Evolutionary conservation across 2,113 vertebrate genomes (phyloP), one percentile per base, ranked within the genome.

Genomic region (Serilophus lunatus): DNA sequence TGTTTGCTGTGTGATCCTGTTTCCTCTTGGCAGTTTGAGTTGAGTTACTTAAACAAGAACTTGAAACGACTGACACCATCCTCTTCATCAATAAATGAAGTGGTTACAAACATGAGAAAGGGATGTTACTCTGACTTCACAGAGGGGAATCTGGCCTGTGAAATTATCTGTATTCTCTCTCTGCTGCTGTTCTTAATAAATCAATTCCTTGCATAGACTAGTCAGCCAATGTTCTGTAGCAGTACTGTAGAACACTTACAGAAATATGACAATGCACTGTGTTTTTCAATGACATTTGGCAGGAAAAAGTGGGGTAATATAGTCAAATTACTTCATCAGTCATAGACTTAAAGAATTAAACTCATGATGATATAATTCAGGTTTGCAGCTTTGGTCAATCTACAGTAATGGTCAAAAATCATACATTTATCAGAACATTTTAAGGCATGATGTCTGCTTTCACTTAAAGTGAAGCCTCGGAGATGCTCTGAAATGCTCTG

Each of bases 31-130:
- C 51, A 44, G 49, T 79, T 56, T 54, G 47, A 82, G 63, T 35
- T 83, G n/a, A 78, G 89, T 87, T 72, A 71, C 90, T 91, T 53
- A 61, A 54, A 61, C 75, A 56, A 69, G 82, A 95, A 68, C 12
- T 56, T 86, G 75, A 68, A 90, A 86, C 18, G 0, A 22, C 68
- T 79, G 69, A 88, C 76, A 78, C 49, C 3, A 1, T 44, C 44
- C 47, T 78, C 86, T 90, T 96, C 82, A 93, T 95, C 80, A 90
- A 90, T 95, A 90, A 93, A 94, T 94, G 76, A 96, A 81, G 85
- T 2, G 3, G 59, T 71, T 94, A 64, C 63, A 81, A 79, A 83
- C 42, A 74, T 36, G 64, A 86, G 80, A 75, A 49, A 51, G 17
- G 72, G 79, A 65, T 42, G 44, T 77, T 82, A 17, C 51, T 61